Percentiles rank a stretch among this genome's conserved stretches.
Evolutionary conservation across 2,888 invertebrate species (phyloP).

Genomic region (Biston stratarius): DNA sequence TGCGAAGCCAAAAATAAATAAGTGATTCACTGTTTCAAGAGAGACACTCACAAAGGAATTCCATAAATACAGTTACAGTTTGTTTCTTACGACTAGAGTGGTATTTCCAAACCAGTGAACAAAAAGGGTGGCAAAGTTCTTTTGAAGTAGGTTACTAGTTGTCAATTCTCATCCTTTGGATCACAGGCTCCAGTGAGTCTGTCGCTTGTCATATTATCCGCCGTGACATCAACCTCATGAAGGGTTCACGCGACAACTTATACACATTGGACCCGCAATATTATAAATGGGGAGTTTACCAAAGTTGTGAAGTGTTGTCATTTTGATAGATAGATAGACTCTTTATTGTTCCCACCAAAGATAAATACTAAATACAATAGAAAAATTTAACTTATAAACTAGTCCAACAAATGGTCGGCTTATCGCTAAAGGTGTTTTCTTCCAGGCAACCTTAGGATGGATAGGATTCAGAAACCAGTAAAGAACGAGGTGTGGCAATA

Average conservation of each 20-base stretch:
- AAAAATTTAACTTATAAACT: no score
- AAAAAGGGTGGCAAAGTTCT: constrained; percentile 7
- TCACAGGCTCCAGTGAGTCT: constrained; percentile 21
- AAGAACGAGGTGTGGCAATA: no score
- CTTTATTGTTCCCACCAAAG: no score
- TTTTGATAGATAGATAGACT: no score
- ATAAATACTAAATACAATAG: no score
- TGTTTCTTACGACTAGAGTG: neutral
- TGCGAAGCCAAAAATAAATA: no score
- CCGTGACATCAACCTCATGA: constrained; percentile 24
- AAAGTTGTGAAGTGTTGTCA: neutral
- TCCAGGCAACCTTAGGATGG: no score
- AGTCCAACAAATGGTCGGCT: no score
- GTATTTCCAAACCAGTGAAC: constrained; percentile 23
- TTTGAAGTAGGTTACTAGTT: constrained; percentile 26
- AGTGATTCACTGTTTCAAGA: neutral
- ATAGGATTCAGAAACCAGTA: no score
- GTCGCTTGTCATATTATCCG: constrained; percentile 29
- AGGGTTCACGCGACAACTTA: constrained; percentile 13
- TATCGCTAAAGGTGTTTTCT: no score
- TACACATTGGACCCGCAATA: constrained; percentile 3
- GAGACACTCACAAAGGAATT: neutral
- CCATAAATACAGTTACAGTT: neutral
- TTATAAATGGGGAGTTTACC: neutral
- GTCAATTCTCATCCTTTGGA: constrained; percentile 21